These are phyloP conservation scores for Ibidorhyncha struthersii DNA, from an alignment of 2,113 vertebrate genomes.

Conservation along the genomic window DNA sequence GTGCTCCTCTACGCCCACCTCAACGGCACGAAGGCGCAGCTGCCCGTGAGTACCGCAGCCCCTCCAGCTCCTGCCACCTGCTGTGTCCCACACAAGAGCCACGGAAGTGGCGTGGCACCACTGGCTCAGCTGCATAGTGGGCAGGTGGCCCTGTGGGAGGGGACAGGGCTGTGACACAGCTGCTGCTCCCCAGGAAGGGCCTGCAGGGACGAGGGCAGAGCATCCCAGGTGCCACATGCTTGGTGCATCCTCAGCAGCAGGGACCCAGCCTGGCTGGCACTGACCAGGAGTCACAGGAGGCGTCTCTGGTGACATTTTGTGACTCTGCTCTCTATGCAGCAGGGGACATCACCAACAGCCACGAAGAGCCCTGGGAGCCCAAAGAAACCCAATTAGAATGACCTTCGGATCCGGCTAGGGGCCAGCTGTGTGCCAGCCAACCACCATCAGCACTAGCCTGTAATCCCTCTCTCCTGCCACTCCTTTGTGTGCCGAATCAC, in stretches of 20 bases:
- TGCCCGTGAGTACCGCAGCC: slow-evolving; percentile 72
- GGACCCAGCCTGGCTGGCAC: not conserved
- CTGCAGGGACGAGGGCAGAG: not conserved
- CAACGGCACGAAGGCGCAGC: slow-evolving; percentile 71
- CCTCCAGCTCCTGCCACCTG: not conserved
- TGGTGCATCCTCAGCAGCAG: no score
- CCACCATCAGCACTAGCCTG: not conserved
- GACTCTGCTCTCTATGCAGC: not conserved
- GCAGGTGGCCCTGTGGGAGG: rapidly evolving
- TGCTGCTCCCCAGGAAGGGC: not conserved
- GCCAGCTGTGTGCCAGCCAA: not conserved
- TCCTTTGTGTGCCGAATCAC: rapidly evolving
- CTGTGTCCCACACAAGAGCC: not conserved
- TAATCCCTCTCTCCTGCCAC: not conserved
- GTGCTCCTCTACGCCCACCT: slow-evolving; percentile 86
- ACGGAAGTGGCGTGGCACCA: rapidly evolving
- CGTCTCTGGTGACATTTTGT: not conserved
- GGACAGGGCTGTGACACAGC: not conserved
- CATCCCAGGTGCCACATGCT: rapidly evolving
- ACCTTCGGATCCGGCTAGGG: not conserved
- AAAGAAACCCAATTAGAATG: slow-evolving; percentile 11
- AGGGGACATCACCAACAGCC: not conserved
- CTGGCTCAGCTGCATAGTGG: rapidly evolving
- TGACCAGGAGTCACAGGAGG: not conserved
- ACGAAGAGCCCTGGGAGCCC: not conserved